Conservation (phyloP, 2,797 vertebrate species). For the Enteromius anoplus region DNA sequence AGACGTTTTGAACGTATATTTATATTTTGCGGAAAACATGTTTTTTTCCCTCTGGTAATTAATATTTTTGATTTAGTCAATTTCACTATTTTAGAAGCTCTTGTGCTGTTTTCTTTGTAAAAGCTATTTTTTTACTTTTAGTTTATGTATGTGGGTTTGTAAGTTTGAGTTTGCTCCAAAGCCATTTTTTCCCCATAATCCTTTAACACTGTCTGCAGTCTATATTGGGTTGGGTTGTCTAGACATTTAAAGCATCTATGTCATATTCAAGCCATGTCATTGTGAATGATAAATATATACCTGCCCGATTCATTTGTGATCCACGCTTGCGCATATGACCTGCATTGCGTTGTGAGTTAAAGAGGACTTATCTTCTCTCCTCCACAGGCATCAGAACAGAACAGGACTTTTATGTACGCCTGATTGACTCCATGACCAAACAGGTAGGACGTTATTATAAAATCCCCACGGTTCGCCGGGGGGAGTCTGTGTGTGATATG, state of each 20-base stretch:
- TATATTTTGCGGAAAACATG: not conserved
- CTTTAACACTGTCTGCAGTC: not conserved
- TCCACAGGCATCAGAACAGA: slow-evolving; percentile 92
- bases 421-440: slow-evolving; percentile 99
- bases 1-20: not conserved
- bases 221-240: slow-evolving; percentile 13
- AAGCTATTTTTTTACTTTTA: not conserved
- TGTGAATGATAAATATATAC: slow-evolving; percentile 15
- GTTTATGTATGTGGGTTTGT: not conserved
- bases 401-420: slow-evolving; percentile 95
- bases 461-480: slow-evolving; percentile 8
- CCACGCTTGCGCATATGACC: not conserved
- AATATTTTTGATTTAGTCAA: not conserved
- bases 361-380: slow-evolving; percentile 11
- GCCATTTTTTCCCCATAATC: not conserved
- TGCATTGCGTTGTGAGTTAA: slow-evolving; percentile 4
- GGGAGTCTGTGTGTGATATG: slow-evolving; percentile 22
- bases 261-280: slow-evolving; percentile 2
- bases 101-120: not conserved
- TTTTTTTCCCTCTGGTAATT: too few species aligned
- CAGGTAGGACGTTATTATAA: slow-evolving; percentile 82
- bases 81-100: not conserved
- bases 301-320: slow-evolving; percentile 8
- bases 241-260: slow-evolving; percentile 12
- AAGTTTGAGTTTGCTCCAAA: not conserved